Evolutionary conservation across 2,888 invertebrate species (phyloP).

Genomic region (Lampropteryx suffumata): DNA sequence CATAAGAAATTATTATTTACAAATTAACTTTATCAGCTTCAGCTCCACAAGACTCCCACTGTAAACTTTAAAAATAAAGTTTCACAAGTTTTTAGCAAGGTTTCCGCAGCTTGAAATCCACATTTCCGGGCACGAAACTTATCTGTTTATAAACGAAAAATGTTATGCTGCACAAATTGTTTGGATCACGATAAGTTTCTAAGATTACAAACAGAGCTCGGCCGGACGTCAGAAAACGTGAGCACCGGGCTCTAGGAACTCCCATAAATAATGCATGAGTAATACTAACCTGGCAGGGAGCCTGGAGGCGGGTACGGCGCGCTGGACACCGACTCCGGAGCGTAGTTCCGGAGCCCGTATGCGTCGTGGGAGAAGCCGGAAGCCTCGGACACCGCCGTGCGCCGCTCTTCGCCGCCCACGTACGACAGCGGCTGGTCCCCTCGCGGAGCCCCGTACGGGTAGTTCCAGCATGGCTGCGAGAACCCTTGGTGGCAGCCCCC

Average conservation of each 20-base stretch:
- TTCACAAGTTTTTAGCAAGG: slow-evolving; percentile 13
- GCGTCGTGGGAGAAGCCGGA: slow-evolving; percentile 88
- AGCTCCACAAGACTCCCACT: slow-evolving; percentile 32
- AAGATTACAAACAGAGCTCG: slow-evolving; percentile 71
- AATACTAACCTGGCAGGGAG: slow-evolving; percentile 82
- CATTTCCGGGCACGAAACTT: slow-evolving; percentile 38
- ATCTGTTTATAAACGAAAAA: slow-evolving; percentile 73
- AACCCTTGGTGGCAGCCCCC: slow-evolving; percentile 87
- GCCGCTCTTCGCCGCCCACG: slow-evolving; percentile 87
- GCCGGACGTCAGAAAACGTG: slow-evolving; percentile 63
- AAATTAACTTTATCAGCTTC: slow-evolving; percentile 58
- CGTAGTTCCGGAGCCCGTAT: slow-evolving; percentile 89
- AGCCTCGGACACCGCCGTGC: slow-evolving; percentile 84
- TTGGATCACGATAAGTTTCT: slow-evolving; percentile 64
- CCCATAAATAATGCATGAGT: slow-evolving; percentile 39
- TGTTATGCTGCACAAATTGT: slow-evolving; percentile 62
- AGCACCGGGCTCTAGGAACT: slow-evolving; percentile 49
- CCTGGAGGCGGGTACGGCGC: slow-evolving; percentile 92
- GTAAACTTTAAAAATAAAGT: slow-evolving; percentile 28
- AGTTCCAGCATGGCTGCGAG: slow-evolving; percentile 89
- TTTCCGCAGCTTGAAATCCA: slow-evolving; percentile 32
- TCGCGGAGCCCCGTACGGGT: slow-evolving; percentile 84
- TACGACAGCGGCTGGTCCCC: slow-evolving; percentile 87
- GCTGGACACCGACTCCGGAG: slow-evolving; percentile 87
- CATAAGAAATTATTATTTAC: slow-evolving; percentile 70